Evolutionary conservation across 2,113 vertebrate genomes (phyloP).

Genomic region (Heteronetta atricapilla): DNA sequence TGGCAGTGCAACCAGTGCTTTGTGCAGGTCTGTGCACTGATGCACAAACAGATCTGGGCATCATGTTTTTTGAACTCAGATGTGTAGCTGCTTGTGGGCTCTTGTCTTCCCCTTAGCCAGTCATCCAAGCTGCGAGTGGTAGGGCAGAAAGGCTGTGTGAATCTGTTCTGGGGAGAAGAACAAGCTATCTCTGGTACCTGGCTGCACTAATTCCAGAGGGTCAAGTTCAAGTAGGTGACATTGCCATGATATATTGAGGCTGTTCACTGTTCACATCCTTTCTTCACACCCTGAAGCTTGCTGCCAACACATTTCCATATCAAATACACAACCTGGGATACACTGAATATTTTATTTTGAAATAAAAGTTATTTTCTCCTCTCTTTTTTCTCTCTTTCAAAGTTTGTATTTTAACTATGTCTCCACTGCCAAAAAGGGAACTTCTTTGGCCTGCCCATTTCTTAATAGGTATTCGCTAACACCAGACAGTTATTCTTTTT

Average conservation of each 20-base stretch:
- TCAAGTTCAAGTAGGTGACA: not conserved
- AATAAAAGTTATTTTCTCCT: not conserved
- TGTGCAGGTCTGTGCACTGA: accelerated
- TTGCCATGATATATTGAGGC: not conserved
- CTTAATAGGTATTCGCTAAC: not conserved
- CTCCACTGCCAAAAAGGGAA: not conserved
- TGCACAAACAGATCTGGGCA: not conserved
- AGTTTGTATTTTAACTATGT: not conserved
- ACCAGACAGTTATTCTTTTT: not conserved
- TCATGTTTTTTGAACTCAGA: accelerated
- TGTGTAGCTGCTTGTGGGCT: no score
- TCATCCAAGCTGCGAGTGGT: accelerated
- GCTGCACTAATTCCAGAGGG: not conserved
- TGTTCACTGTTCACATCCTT: not conserved
- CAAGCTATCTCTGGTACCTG: accelerated
- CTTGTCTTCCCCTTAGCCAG: accelerated
- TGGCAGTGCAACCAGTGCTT: not conserved
- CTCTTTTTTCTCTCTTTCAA: not conserved
- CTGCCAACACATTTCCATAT: not conserved
- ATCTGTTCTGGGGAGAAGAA: not conserved
- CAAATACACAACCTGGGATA: not conserved
- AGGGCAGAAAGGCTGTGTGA: not conserved
- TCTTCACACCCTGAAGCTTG: not conserved
- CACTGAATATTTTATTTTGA: not conserved
- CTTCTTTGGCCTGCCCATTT: not conserved